Evolutionary conservation across 2,888 invertebrate species (phyloP).

Genomic region (Nomada hirtipes): DNA sequence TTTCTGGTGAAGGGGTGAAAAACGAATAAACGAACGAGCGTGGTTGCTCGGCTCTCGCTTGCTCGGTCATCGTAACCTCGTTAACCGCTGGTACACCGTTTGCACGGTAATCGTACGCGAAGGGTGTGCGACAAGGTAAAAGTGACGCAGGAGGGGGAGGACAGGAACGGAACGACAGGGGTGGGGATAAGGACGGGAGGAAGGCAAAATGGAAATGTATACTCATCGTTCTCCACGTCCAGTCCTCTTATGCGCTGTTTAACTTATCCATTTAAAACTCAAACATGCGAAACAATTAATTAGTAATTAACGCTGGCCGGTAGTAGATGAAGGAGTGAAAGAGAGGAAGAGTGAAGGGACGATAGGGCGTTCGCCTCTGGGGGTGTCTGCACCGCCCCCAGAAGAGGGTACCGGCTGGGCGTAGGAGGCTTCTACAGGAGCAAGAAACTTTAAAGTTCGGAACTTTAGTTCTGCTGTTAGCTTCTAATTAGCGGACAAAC

Average conservation of each 20-base stretch:
- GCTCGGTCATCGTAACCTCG: slow-evolving; percentile 76
- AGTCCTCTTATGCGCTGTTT: slow-evolving; percentile 77
- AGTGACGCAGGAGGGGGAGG: slow-evolving; percentile 15
- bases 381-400: slow-evolving; percentile 63
- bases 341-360: slow-evolving; percentile 55
- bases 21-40: slow-evolving; percentile 73
- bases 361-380: slow-evolving; percentile 65
- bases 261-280: slow-evolving; percentile 82
- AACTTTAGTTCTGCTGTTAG: slow-evolving; percentile 82
- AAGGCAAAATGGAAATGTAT: slow-evolving; percentile 42
- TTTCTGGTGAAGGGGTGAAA: slow-evolving; percentile 73
- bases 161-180: slow-evolving; percentile 16
- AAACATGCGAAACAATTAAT: slow-evolving; percentile 83
- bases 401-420: slow-evolving; percentile 53
- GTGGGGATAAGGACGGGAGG: not conserved
- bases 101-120: slow-evolving; percentile 69
- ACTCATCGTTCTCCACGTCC: slow-evolving; percentile 50
- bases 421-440: slow-evolving; percentile 72
- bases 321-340: slow-evolving; percentile 58
- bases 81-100: slow-evolving; percentile 71
- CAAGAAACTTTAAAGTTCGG: slow-evolving; percentile 83
- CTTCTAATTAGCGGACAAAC: slow-evolving; percentile 84
- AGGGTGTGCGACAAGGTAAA: slow-evolving; percentile 25
- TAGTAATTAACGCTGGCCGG: slow-evolving; percentile 81
- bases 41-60: slow-evolving; percentile 61